Evolutionary conservation across 2,888 invertebrate genomes (phyloP), one percentile per base, ranked within the genome.

Genomic region (Caenorhabditis sp.): DNA sequence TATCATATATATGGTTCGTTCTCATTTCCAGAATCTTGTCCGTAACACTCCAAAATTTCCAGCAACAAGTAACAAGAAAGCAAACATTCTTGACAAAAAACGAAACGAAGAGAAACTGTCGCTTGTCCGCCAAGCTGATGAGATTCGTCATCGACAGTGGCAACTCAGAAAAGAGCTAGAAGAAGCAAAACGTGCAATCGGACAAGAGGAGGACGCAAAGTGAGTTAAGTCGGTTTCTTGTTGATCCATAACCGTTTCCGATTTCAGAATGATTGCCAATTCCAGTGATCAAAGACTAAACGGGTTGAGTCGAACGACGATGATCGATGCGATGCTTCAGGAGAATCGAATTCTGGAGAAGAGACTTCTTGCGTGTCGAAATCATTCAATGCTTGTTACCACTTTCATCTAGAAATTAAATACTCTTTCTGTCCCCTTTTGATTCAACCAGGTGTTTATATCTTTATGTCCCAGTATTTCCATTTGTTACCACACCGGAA

Each of bases 291-390:
- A 80, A 41, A 49, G 74, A 38, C 66, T 79, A 22, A 77, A 83
- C 73, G 85, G 85, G 56, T 70, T 87, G 47, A 85, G 73, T 49
- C 82, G 80, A 72, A 80, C 84, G 44, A 85, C 87, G 19, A 80
- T 87, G 51, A 76, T 85, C 44, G 87, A 87, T 58, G 77, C 87
- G 22, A 69, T 87, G 61, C 68, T 84, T 19, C 87, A 93, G 68
- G 94, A 94, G 88, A 94, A 94, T 49, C 92, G 92, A 72, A 94
- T 94, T 82, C 92, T 94, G 75, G 93, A 93, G 87, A 94, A 94
- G 88, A 91, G 94, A 51, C 94, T 94, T 44, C 93, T 93, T 51
- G 94, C 94, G 28, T 94, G 94, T 90, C 93, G 94, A 89, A 94
- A 94, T 84, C 94, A 93, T 89, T 93, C 94, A 66, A 93, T 94